phyloP scores from a whole-genome alignment of 1,140 invertebrate genomes.

The Thalassaphorura encarpata region DNA sequence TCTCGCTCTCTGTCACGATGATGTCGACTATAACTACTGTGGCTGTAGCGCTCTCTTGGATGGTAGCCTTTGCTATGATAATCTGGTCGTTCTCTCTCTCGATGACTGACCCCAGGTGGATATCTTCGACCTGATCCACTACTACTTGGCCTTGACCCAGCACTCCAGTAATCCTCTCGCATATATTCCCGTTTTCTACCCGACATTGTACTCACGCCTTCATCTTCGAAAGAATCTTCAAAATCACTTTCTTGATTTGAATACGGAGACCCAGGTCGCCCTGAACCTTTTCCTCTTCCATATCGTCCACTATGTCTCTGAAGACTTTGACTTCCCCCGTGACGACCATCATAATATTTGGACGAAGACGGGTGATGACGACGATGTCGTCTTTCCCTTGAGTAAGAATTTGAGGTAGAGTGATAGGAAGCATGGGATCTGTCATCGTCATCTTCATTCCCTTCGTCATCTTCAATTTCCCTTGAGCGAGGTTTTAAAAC shows the following conservation, averaged over 20 bases:
- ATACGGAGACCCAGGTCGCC: slow-evolving; percentile 15
- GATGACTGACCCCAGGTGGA: too few species aligned
- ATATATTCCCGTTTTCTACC: slow-evolving; percentile 15
- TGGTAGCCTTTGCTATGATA: background rate
- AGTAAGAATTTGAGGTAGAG: slow-evolving; percentile 1
- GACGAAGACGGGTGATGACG: slow-evolving; percentile 2
- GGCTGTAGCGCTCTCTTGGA: background rate
- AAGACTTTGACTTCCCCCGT: slow-evolving; percentile 4
- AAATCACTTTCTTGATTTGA: slow-evolving; percentile 31
- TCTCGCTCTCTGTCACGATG: background rate
- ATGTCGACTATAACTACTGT: background rate
- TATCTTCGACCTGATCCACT: background rate
- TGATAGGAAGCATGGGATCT: slow-evolving; percentile 25
- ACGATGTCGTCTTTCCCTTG: background rate
- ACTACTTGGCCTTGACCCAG: background rate
- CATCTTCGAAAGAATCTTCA: slow-evolving; percentile 26
- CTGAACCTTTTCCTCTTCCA: background rate
- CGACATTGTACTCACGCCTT: slow-evolving; percentile 8
- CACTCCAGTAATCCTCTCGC: background rate
- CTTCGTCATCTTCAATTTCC: slow-evolving; percentile 11
- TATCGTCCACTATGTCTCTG: background rate
- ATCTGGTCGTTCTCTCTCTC: background rate
- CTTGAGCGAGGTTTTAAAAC: background rate
- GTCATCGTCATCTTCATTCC: slow-evolving; percentile 22
- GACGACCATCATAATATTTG: slow-evolving; percentile 6